Base-by-base conservation (phyloP, 2,888 invertebrate species). In the Tinea trinotella region DNA sequence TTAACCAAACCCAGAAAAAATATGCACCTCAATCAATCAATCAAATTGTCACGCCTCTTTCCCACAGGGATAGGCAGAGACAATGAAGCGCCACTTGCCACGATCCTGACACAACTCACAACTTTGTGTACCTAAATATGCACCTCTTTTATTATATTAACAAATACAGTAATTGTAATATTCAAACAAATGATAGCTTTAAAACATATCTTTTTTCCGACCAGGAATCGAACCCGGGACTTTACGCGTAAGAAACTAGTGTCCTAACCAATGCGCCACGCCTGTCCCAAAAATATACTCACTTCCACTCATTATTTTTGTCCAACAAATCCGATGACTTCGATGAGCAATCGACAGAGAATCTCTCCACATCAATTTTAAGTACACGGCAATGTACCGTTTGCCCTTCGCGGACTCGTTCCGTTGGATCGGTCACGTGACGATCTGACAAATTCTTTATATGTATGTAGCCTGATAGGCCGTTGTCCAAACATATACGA, bases 301-400 rank as follows among this genome's bases (percentile, higher is more conserved):
- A 83, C 92, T 91, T 92, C 96, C 96, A 97, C 65, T 96, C 95
- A 60, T 92, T 92, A 71, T 96, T 96, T 68, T 93, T 93, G 72
- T 98, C 98, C 54, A 91, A 79, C 57, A 99, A 87, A 78, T 99
- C 99, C 0, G 97, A 96, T 0, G 96, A 93, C 66, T 95, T 95
- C 1, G 94, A 95, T 0, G 98, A 97, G 61, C 98, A 93, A 65
- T 99, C 98, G 0, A 96, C 94, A 0, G 93, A 92, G 72, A 98
- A 98, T 54, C 96, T 87, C 62, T 98, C 98, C 0, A 97, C 95
- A 62, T 98, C 97, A 48, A 99, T 97, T 82, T 98, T 98, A n/a
- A 91, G 92, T 59, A 99, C 91, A 30, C 99, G 88, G 62, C 95
- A 94, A 72, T 95, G 93, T 53, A 96, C 93, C 0, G 92, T 90